phyloP scores from a whole-genome alignment of 2,113 vertebrate genomes.

The Stercorarius parasiticus region DNA sequence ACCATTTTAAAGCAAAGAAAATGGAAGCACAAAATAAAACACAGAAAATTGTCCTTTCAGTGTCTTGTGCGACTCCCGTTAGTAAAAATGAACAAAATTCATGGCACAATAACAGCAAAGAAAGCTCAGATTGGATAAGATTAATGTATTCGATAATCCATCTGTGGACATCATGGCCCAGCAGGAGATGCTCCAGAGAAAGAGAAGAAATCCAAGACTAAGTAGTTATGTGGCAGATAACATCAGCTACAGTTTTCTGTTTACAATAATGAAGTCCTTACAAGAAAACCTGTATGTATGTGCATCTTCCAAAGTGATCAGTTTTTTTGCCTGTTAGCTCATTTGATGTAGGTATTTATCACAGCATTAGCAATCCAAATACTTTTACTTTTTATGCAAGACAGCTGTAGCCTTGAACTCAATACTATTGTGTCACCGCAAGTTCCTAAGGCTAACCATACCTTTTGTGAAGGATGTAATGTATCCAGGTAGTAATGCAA shows the following conservation, averaged over 20 bases:
- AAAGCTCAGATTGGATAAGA: neutral
- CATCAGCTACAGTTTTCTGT: neutral
- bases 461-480: neutral
- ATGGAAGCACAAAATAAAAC: neutral
- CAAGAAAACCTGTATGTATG: neutral
- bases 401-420: neutral
- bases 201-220: neutral
- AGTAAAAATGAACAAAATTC: neutral
- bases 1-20: conserved; percentile 1
- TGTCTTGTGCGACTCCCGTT: neutral
- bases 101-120: neutral
- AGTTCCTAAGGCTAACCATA: neutral
- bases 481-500: neutral
- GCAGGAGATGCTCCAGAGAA: neutral
- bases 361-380: neutral
- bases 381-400: neutral
- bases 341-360: neutral
- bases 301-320: neutral
- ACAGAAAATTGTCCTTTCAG: neutral
- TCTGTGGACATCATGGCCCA: neutral
- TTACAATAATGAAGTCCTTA: neutral
- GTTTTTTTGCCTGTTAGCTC: neutral
- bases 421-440: rapidly evolving
- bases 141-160: neutral
- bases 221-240: neutral